phyloP scores from a whole-genome alignment of 1,140 invertebrate genomes.

The Dendrolimus kikuchii region DNA sequence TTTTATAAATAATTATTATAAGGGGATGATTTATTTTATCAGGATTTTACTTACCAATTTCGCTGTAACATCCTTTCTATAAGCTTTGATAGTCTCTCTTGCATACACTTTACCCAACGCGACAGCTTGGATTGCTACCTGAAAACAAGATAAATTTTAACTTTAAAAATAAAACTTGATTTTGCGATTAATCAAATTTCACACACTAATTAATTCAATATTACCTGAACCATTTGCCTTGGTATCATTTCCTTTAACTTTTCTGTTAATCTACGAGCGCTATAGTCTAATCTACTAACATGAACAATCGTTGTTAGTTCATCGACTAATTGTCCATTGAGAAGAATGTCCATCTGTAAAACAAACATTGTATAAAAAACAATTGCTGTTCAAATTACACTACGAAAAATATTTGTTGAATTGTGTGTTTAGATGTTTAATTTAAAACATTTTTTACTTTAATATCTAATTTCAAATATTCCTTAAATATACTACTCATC shows the following conservation, averaged over 20 bases:
- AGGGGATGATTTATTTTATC: not conserved
- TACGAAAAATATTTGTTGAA: no score
- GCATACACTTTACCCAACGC: constrained; percentile 88
- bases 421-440: no score
- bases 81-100: constrained; percentile 90
- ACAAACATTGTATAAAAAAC: not conserved
- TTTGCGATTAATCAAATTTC: no score
- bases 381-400: no score
- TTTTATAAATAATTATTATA: no score
- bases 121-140: constrained; percentile 90
- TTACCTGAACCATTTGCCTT: constrained; percentile 83
- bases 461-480: no score
- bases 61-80: constrained; percentile 93
- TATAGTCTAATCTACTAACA: constrained; percentile 75
- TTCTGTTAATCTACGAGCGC: constrained; percentile 80
- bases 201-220: constrained; percentile 8
- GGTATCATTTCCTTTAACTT: constrained; percentile 93
- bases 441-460: no score
- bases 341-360: constrained; percentile 80
- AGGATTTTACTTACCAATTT: constrained; percentile 82
- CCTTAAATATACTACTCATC: no score
- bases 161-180: not conserved
- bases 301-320: constrained; percentile 93
- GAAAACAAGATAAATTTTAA: constrained; percentile 15
- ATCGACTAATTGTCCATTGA: constrained; percentile 89